Conservation (phyloP, 2,888 invertebrate genomes). For the Drosophila atripex region DNA sequence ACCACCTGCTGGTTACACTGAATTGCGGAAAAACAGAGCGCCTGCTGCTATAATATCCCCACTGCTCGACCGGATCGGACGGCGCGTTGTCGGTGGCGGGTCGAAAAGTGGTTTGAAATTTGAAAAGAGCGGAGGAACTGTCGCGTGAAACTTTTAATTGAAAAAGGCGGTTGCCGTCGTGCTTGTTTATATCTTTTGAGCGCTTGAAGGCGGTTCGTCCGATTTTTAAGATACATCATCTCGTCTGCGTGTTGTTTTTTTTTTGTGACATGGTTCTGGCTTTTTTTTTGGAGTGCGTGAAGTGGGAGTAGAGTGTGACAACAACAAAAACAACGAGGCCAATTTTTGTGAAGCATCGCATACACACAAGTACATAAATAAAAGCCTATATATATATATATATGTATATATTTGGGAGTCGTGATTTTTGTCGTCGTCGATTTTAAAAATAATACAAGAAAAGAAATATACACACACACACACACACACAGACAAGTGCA, state of each 20-base stretch:
- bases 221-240: background rate
- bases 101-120: constrained; percentile 1
- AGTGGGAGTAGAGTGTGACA: background rate
- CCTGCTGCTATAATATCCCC: background rate
- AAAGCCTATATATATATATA: background rate
- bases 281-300: constrained; percentile 1
- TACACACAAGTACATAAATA: background rate
- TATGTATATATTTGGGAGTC: constrained; percentile 5
- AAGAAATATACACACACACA: constrained; percentile 35
- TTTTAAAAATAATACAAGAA: constrained; percentile 41
- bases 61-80: constrained; percentile 1
- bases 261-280: background rate
- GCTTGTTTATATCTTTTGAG: background rate
- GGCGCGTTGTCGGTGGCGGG: constrained; percentile 2
- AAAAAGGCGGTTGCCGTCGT: background rate
- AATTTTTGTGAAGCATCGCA: background rate
- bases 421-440: constrained; percentile 20
- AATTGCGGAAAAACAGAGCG: too few relatives aligned
- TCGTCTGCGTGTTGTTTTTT: background rate
- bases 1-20: too few relatives aligned
- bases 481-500: constrained; percentile 25
- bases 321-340: background rate
- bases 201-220: background rate
- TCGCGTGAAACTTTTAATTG: background rate
- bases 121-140: background rate